Evolutionary conservation across 2,113 vertebrate species (phyloP).

Genomic region (Myrmecobius fasciatus): DNA sequence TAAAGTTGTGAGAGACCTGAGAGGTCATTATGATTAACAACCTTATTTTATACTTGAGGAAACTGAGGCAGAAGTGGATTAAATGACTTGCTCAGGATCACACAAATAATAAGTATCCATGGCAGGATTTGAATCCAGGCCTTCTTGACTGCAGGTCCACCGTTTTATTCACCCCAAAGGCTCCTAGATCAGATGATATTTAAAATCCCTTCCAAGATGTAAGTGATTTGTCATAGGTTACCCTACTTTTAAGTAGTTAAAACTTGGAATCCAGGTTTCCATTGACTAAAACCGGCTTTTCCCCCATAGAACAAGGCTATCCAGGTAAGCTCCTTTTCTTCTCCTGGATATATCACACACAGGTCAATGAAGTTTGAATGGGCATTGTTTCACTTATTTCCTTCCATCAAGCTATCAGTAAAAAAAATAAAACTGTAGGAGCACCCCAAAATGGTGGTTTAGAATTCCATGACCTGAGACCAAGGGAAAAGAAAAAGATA

Average conservation of each 20-base stretch:
- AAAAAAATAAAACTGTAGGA: constrained; percentile 3
- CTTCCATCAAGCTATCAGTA: not conserved
- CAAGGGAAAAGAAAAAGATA: not conserved
- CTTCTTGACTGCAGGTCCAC: too few species aligned
- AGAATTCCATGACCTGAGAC: not conserved
- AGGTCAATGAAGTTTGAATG: not conserved
- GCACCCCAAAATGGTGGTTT: not conserved
- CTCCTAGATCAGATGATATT: too few species aligned
- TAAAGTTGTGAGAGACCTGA: too few species aligned
- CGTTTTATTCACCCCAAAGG: too few species aligned
- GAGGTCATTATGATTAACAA: too few species aligned
- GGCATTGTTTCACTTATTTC: not conserved
- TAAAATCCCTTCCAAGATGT: too few species aligned
- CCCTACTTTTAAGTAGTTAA: not conserved
- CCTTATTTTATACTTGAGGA: too few species aligned
- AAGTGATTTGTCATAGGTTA: too few species aligned
- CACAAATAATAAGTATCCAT: too few species aligned
- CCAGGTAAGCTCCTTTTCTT: not conserved
- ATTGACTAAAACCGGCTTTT: not conserved
- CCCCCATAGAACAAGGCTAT: not conserved
- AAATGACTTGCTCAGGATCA: too few species aligned
- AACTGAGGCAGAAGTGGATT: too few species aligned
- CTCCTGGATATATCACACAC: not conserved
- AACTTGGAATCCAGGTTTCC: not conserved
- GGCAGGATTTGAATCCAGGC: too few species aligned